phyloP scores from a whole-genome alignment of 2,888 invertebrate species.

The Andrena trimmerana region DNA sequence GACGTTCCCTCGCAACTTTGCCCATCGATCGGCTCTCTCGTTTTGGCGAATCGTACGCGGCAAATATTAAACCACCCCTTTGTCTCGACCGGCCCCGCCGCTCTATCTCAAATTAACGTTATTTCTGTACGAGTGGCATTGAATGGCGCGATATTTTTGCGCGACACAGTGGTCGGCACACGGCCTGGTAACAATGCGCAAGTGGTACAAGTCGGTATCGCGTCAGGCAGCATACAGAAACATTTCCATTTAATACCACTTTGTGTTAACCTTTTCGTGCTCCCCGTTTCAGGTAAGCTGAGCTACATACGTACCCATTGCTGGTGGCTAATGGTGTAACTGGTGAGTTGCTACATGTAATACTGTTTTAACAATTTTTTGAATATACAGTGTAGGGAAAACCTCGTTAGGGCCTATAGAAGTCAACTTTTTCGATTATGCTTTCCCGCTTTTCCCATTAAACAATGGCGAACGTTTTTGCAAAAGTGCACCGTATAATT shows the following conservation, averaged over 20 bases:
- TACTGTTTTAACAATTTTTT: neutral
- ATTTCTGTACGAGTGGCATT: conserved; percentile 17
- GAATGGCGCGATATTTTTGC: conserved; percentile 3
- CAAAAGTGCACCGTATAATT: neutral
- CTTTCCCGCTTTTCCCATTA: neutral
- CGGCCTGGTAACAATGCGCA: conserved; percentile 4
- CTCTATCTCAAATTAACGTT: conserved; percentile 19
- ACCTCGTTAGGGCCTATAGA: neutral
- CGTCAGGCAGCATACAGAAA: conserved; percentile 18
- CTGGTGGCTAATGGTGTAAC: neutral
- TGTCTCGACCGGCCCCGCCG: neutral
- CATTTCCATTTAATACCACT: neutral
- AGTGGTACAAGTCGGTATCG: conserved; percentile 36
- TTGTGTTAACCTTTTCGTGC: neutral
- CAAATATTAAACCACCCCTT: conserved; percentile 42
- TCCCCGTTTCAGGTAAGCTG: conserved; percentile 36
- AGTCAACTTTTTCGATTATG: neutral
- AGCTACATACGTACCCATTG: too few relatives aligned
- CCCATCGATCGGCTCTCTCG: conserved; percentile 33
- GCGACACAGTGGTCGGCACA: neutral
- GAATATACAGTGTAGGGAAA: neutral
- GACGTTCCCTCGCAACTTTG: conserved; percentile 38
- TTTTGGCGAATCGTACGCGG: conserved; percentile 41
- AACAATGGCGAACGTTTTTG: neutral
- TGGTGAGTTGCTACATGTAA: neutral